Evolutionary conservation across 2,888 invertebrate species (phyloP).

Genomic region (Drosophila phalerata): DNA sequence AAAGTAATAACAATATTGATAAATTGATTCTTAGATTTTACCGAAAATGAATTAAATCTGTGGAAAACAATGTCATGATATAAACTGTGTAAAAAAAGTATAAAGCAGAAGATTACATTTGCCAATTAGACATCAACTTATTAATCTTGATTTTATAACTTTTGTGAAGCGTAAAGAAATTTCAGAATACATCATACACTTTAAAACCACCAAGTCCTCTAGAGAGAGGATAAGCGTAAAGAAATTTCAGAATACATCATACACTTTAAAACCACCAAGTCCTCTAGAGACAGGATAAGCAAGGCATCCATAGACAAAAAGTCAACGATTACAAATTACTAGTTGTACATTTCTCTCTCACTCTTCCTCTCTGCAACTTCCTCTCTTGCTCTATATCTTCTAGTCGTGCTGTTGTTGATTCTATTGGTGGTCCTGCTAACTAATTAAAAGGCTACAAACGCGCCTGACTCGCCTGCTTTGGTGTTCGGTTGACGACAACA

Average conservation of each 20-base stretch:
- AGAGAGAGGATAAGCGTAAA: slow-evolving; percentile 6
- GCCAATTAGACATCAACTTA: not conserved
- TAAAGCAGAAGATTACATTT: not conserved
- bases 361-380: not conserved
- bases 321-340: slow-evolving; percentile 72
- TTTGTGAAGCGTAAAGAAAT: not conserved
- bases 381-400: slow-evolving; percentile 2
- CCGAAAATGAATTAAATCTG: too few species aligned
- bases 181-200: slow-evolving; percentile 1
- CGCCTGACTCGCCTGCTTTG: slow-evolving; percentile 50
- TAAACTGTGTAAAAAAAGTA: not conserved
- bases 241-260: not conserved
- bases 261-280: slow-evolving; percentile 8
- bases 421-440: slow-evolving; percentile 55
- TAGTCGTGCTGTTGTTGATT: slow-evolving; percentile 26
- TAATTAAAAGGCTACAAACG: slow-evolving; percentile 76
- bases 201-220: slow-evolving; percentile 1
- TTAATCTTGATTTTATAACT: not conserved
- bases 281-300: not conserved
- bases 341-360: slow-evolving; percentile 36
- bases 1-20: too few species aligned
- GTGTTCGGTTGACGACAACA: slow-evolving; percentile 65
- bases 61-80: not conserved
- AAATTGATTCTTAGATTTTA: too few species aligned
- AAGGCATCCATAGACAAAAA: slow-evolving; percentile 49